Conservation (phyloP, 2,888 invertebrate species). For the Aspidiotus destructor region DNA sequence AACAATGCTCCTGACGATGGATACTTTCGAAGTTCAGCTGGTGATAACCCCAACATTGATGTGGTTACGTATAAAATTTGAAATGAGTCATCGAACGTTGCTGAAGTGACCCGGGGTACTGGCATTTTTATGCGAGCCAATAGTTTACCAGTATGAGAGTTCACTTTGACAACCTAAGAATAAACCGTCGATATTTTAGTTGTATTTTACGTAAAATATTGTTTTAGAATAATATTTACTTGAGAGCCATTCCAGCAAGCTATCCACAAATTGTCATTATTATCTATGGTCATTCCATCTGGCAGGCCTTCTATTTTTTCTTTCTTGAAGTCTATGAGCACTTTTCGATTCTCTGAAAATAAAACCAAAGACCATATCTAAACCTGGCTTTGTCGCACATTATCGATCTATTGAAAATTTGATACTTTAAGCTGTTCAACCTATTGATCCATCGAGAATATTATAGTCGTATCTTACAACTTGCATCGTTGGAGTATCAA, state of each 20-base stretch:
- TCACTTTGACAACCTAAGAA: conserved; percentile 52
- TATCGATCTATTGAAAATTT: not conserved
- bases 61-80: conserved; percentile 60
- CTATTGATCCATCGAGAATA: conserved; percentile 44
- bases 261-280: conserved; percentile 43
- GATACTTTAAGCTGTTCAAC: conserved; percentile 29
- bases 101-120: conserved; percentile 54
- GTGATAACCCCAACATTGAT: conserved; percentile 44
- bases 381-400: not conserved
- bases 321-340: conserved; percentile 39
- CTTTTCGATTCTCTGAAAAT: conserved; percentile 39
- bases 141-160: conserved; percentile 49
- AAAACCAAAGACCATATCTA: not conserved
- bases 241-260: conserved; percentile 37
- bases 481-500: conserved; percentile 58
- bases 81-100: conserved; percentile 57
- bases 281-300: conserved; percentile 46
- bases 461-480: conserved; percentile 63
- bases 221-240: conserved; percentile 31
- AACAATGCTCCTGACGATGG: conserved; percentile 47
- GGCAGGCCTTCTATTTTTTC: conserved; percentile 39
- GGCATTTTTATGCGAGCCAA: conserved; percentile 52
- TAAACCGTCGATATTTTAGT: not conserved
- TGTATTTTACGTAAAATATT: not conserved
- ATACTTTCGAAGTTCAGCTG: conserved; percentile 45